phyloP scores from a whole-genome alignment of 1,140 invertebrate genomes.

The Drosophila virilis region DNA sequence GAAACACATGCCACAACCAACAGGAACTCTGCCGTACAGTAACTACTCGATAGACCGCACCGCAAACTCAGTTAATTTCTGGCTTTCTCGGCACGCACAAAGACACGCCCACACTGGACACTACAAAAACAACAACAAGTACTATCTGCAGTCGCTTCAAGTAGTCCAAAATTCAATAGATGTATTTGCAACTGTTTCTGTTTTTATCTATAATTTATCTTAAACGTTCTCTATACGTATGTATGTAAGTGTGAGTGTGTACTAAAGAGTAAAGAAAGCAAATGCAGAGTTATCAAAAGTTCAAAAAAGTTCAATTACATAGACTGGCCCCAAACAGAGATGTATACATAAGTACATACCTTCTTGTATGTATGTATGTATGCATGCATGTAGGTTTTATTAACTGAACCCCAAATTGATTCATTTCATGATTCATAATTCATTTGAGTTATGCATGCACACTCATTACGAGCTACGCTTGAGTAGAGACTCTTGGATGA shows the following conservation, averaged over 20 bases:
- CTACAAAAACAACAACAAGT: conserved; percentile 23
- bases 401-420: conserved; percentile 9
- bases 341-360: not conserved
- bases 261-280: conserved; percentile 27
- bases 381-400: not conserved
- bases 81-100: conserved; percentile 65
- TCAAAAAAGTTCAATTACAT: conserved; percentile 13
- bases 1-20: conserved; percentile 30
- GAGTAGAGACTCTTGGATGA: not conserved
- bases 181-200: conserved; percentile 38
- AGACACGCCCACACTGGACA: conserved; percentile 41
- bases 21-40: conserved; percentile 57
- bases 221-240: conserved; percentile 14
- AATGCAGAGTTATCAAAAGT: conserved; percentile 68
- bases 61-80: conserved; percentile 63
- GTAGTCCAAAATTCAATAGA: conserved; percentile 47
- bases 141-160: conserved; percentile 23
- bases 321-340: conserved; percentile 6
- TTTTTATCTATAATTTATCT: conserved; percentile 4
- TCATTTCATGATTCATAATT: conserved; percentile 1
- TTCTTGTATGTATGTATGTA: not conserved
- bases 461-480: conserved; percentile 4
- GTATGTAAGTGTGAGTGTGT: conserved; percentile 47
- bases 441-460: conserved; percentile 14
- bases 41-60: conserved; percentile 67